Evolutionary conservation across 2,888 invertebrate species (phyloP).

Genomic region (Ceraclea dissimilis): DNA sequence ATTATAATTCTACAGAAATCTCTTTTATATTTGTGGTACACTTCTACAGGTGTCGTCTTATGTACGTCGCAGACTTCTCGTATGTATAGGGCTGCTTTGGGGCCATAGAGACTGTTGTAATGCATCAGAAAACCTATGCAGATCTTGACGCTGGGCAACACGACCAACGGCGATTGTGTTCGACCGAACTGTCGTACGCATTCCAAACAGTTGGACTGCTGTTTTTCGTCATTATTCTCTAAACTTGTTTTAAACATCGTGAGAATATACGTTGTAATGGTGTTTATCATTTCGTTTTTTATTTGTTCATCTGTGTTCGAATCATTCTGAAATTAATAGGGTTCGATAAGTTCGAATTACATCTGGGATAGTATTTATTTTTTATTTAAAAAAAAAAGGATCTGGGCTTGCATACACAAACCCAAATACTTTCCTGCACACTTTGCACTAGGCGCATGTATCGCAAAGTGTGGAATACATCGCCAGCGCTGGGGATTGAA

Average conservation of each 20-base stretch:
- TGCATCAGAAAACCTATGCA: conserved; percentile 56
- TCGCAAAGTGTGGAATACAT: no score
- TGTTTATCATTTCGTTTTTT: conserved; percentile 38
- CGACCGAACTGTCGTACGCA: conserved; percentile 48
- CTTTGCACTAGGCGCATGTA: no score
- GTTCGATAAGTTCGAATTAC: background rate
- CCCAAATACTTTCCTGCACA: no score
- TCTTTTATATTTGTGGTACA: conserved; percentile 56
- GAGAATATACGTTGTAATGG: conserved; percentile 40
- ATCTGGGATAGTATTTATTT: no score
- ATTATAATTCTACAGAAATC: conserved; percentile 50
- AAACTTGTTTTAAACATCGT: conserved; percentile 44
- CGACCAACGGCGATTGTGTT: conserved; percentile 35
- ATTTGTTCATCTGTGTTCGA: conserved; percentile 30
- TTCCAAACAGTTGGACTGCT: conserved; percentile 48
- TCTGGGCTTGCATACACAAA: no score
- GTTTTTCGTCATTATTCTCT: conserved; percentile 42
- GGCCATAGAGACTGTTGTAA: conserved; percentile 49
- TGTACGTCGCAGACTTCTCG: conserved; percentile 51
- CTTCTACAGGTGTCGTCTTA: conserved; percentile 46
- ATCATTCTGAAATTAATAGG: conserved; percentile 29
- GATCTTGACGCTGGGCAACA: conserved; percentile 44
- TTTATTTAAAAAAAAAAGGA: no score
- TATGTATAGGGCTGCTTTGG: conserved; percentile 51
- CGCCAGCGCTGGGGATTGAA: no score